Percentiles rank a stretch among this genome's conserved stretches.
Evolutionary conservation across 30 jellyfish, hydroid and myxozoan genomes (phyloP).

Genomic region (Hydractinia symbiolongicarpus): DNA sequence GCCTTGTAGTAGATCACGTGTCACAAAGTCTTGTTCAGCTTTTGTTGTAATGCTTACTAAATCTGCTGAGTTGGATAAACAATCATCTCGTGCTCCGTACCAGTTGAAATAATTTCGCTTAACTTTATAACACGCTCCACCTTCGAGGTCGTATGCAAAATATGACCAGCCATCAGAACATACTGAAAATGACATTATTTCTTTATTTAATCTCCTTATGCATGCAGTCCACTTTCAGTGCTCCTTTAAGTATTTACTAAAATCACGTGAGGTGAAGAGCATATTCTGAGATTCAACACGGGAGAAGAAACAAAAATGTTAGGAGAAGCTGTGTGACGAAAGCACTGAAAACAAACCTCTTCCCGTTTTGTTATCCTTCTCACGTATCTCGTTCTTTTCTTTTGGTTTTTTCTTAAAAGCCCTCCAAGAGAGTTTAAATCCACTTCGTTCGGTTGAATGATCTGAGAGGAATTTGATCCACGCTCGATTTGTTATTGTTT

Average conservation of each 20-base stretch:
- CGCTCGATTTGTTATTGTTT: conserved; percentile 61
- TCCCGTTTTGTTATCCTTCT: conserved; percentile 18
- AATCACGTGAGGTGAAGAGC: not conserved
- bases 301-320: too few relatives aligned
- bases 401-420: conserved; percentile 14
- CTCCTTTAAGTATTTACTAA: not conserved
- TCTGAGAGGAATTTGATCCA: conserved; percentile 69
- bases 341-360: not conserved
- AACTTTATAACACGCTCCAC: conserved; percentile 74
- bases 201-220: too few relatives aligned
- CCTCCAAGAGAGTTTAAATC: conserved; percentile 76
- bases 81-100: conserved; percentile 91
- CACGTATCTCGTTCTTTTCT: not conserved
- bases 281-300: not conserved
- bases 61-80: conserved; percentile 76
- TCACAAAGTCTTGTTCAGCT: conserved; percentile 80
- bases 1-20: conserved; percentile 61
- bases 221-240: too few relatives aligned
- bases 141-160: conserved; percentile 55
- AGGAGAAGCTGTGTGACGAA: not conserved
- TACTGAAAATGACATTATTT: conserved; percentile 14
- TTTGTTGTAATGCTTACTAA: conserved; percentile 73
- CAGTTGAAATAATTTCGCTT: conserved; percentile 79
- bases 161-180: conserved; percentile 78
- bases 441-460: conserved; percentile 68